These are phyloP conservation scores for Toxostoma redivivum DNA, from an alignment of 2,113 vertebrate species.

Conservation along the genomic window DNA sequence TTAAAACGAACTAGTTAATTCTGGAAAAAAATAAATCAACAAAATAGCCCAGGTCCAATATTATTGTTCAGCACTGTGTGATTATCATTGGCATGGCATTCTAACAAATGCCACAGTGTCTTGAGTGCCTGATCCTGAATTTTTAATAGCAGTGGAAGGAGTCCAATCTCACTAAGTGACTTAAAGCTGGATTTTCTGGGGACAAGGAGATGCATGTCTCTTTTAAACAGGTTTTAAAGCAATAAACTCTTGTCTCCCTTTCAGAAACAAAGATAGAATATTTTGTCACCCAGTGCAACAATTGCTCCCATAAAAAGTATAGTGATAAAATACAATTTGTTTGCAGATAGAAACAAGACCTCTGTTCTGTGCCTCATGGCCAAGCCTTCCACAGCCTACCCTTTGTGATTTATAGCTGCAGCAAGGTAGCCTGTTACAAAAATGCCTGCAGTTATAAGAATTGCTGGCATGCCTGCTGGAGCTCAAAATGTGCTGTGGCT, in stretches of 20 bases:
- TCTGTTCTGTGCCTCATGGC: background rate
- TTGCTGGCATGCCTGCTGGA: background rate
- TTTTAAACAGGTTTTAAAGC: background rate
- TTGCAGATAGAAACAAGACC: background rate
- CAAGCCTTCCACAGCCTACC: background rate
- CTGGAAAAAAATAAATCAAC: background rate
- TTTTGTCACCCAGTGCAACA: background rate
- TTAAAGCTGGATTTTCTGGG: background rate
- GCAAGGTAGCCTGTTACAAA: background rate
- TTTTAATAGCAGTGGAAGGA: background rate
- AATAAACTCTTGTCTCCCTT: background rate
- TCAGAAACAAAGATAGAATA: background rate
- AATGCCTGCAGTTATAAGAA: background rate
- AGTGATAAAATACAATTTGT: background rate
- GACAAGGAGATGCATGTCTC: background rate
- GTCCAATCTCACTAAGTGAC: background rate
- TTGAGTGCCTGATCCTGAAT: background rate
- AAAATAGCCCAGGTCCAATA: background rate
- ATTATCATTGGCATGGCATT: background rate
- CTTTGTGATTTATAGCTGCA: background rate
- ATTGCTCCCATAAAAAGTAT: background rate
- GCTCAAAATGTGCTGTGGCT: background rate
- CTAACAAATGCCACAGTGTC: background rate
- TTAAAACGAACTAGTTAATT: background rate
- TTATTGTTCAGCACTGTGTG: background rate